These are phyloP conservation scores for Falco columbarius DNA, from an alignment of 2,797 vertebrate genomes.

Conservation along the genomic window DNA sequence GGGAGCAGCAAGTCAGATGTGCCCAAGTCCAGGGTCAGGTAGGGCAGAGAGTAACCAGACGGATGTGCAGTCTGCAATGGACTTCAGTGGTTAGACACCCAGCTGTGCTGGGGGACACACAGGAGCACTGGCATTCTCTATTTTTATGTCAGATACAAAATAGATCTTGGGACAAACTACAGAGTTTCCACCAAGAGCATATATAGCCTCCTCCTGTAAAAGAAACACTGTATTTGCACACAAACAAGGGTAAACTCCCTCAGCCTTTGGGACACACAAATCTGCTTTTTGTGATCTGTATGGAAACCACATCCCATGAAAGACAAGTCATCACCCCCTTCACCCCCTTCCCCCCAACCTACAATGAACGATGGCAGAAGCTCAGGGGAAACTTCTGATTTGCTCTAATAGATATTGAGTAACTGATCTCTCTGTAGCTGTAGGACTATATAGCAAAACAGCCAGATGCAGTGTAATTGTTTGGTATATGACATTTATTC, in stretches of 20 bases:
- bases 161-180: background rate
- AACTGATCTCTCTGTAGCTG: background rate
- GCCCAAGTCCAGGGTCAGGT: background rate
- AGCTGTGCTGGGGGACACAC: background rate
- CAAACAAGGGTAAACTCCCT: background rate
- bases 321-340: background rate
- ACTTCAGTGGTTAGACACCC: background rate
- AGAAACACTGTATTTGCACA: background rate
- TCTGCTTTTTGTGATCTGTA: background rate
- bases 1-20: background rate
- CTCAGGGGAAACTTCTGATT: background rate
- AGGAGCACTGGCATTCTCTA: background rate
- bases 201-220: background rate
- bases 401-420: background rate
- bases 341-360: background rate
- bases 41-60: rapidly evolving
- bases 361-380: background rate
- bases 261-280: background rate
- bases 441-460: slow-evolving; percentile 1
- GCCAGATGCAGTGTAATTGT: slow-evolving; percentile 11
- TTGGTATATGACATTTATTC: slow-evolving; percentile 42
- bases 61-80: background rate
- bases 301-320: background rate
- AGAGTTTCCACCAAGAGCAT: background rate
- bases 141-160: background rate